phyloP scores from a whole-genome alignment of 2,113 vertebrate genomes.

The Antechinus stuartii region DNA sequence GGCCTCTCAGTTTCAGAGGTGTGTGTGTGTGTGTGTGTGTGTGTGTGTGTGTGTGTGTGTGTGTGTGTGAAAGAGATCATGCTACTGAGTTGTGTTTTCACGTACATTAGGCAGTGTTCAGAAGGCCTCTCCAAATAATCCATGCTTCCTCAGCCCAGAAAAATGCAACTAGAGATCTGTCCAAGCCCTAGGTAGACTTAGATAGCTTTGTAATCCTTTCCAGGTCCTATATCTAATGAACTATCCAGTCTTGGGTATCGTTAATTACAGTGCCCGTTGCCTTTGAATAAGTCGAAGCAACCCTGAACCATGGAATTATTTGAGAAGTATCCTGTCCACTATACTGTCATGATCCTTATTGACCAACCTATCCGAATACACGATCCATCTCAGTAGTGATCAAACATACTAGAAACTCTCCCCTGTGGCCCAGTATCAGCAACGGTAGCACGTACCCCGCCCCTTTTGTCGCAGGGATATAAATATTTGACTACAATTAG shows the following conservation, averaged over 20 bases:
- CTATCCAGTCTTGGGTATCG: not conserved
- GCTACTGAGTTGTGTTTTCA: not conserved
- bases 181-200: not conserved
- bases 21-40: no score
- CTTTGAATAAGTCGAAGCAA: not conserved
- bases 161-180: not conserved
- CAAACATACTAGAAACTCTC: not conserved
- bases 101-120: not conserved
- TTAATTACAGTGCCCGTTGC: not conserved
- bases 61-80: not conserved
- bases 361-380: conserved; percentile 27
- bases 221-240: not conserved
- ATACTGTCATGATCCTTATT: not conserved
- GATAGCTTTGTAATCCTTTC: not conserved
- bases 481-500: conserved; percentile 53
- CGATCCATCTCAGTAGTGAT: conserved; percentile 24
- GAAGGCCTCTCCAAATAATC: not conserved
- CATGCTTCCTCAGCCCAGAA: not conserved
- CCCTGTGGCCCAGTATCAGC: not conserved
- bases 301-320: not conserved
- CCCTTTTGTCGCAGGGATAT: not conserved
- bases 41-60: no score
- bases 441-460: not conserved
- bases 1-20: not conserved
- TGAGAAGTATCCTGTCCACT: not conserved